Conservation (phyloP, 64 coral and sea anemone species). For the Stichodactyla helianthus region DNA sequence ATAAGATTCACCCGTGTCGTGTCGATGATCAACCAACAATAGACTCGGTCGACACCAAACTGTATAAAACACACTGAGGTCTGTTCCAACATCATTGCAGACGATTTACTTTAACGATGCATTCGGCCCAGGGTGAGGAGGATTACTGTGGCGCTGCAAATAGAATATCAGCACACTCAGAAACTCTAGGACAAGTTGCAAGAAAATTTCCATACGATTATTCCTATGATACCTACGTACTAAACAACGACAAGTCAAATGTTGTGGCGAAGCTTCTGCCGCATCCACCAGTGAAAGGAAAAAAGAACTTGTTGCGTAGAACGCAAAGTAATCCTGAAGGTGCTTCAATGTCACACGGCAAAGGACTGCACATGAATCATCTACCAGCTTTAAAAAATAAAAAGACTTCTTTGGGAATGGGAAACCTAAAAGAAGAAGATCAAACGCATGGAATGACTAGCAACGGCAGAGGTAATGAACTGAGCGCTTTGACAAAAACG, state of each 20-base stretch:
- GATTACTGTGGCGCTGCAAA: neutral
- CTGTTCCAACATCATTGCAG: too few relatives aligned
- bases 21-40: too few relatives aligned
- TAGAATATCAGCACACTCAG: neutral
- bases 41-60: too few relatives aligned
- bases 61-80: too few relatives aligned
- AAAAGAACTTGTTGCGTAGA: neutral
- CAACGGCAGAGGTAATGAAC: neutral
- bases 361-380: neutral
- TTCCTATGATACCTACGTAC: neutral
- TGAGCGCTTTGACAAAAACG: neutral
- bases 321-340: conserved; percentile 14
- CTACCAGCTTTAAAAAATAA: neutral
- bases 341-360: neutral
- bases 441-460: neutral
- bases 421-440: neutral
- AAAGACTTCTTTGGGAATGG: neutral
- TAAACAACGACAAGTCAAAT: neutral
- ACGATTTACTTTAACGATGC: neutral
- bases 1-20: neutral
- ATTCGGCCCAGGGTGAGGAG: neutral
- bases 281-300: neutral
- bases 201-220: neutral
- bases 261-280: neutral
- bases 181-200: neutral